Base-by-base conservation (phyloP, 1,140 invertebrate genomes). In the Drosophila arawakana region DNA sequence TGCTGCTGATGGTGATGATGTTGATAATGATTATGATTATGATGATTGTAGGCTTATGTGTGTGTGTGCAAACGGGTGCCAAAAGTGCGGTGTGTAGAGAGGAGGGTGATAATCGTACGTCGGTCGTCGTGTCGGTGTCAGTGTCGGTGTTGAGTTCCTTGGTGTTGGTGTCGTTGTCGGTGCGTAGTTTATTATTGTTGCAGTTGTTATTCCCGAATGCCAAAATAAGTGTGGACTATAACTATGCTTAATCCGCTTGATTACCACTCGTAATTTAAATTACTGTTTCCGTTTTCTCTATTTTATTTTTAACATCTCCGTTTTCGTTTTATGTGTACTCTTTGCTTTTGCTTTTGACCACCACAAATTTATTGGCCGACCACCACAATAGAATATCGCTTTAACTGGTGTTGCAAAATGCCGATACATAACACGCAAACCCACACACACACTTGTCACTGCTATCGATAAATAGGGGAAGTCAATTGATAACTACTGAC, bases 261-360 rank as follows among this genome's bases (percentile, higher is more conserved):
- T 81, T 75, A 75, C 75, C 78, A 83, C 82, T 76, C 67, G 76
- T 47, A 81, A 78, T 85, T 86, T 69, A 75, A 81, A 86, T 81
- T 58, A 78, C 65, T 68, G 65, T 84, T 77, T 74, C 75, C 71
- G 69, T 66, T 72, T 72, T 67, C 68, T 80, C 35, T 71, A 67
- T 62, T 72, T 69, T 78, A 72, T 80, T 84, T 81, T 82, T 78
- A 75, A 78, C 70, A 77, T 73, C 57, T 68, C 63, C 70, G 62
- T 61, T 82, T 78, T 84, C 78, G 68, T 77, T 83, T 80, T 79
- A 81, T 74, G 63, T 74, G 60, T 70, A 81, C 69, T 80, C 73
- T 79, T 70, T 61, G 67, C 68, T 72, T 30, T 78, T 78, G 72
- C 68, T 76, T 78, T 78, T 76, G 72, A 74, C 72, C 72, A 74